Percentiles rank a stretch among this genome's conserved stretches.
phyloP scores from a whole-genome alignment of 2,797 vertebrate genomes.

The Hypotaenidia philippensis region DNA sequence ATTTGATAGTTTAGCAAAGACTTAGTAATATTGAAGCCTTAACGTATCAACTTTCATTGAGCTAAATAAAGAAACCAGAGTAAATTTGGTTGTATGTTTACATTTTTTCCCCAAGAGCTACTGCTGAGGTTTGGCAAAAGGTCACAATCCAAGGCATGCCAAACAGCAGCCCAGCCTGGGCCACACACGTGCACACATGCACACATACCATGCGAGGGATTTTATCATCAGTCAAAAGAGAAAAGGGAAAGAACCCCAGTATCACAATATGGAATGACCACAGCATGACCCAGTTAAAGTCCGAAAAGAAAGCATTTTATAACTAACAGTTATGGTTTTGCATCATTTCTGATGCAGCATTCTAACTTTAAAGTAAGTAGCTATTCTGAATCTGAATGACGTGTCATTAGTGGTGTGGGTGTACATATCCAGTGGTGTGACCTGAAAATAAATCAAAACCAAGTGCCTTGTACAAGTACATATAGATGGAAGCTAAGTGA shows the following conservation, averaged over 20 bases:
- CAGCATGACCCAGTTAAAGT: not conserved
- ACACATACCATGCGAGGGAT: not conserved
- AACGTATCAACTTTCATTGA: not conserved
- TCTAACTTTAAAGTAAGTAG: constrained; percentile 37
- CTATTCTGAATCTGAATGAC: constrained; percentile 32
- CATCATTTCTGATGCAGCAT: constrained; percentile 46
- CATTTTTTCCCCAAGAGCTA: constrained; percentile 40
- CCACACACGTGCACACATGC: constrained; percentile 54
- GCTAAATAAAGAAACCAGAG: constrained; percentile 57
- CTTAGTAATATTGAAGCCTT: not conserved
- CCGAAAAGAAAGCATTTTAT: constrained; percentile 21
- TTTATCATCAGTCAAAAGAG: not conserved
- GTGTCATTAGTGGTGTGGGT: constrained; percentile 61
- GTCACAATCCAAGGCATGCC: constrained; percentile 24
- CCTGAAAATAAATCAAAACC: constrained; percentile 71
- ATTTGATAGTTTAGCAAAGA: constrained; percentile 2
- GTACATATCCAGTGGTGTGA: not conserved
- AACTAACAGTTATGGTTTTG: constrained; percentile 53
- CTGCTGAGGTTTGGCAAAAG: constrained; percentile 73
- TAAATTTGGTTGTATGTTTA: constrained; percentile 66
- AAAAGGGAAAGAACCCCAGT: not conserved
- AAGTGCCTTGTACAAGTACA: constrained; percentile 13
- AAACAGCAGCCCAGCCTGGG: constrained; percentile 5
- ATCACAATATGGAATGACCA: not conserved
- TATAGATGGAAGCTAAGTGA: not conserved